A percentile compares a stretch with the other conserved stretches of the same genome.
These are phyloP conservation scores for Pachycephus smyrnensis DNA, from an alignment of 2,888 invertebrate genomes.

Conservation along the genomic window DNA sequence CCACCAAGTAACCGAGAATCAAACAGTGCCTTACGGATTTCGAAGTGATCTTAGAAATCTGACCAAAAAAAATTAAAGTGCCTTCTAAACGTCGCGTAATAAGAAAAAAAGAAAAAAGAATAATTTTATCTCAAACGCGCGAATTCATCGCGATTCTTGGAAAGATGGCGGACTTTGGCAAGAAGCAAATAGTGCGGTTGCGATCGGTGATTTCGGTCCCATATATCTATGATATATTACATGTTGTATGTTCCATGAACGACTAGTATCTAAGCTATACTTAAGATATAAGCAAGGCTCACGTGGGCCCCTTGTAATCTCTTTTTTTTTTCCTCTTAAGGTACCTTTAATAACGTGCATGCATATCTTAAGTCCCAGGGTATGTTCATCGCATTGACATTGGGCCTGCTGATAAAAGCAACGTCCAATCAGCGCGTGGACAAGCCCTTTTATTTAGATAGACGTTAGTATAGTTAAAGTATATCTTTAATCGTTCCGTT, in stretches of 20 bases:
- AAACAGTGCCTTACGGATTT: not conserved
- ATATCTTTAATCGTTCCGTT: not conserved
- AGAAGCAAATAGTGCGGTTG: conserved; percentile 37
- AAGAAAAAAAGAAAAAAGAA: conserved; percentile 26
- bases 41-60: not conserved
- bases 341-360: not conserved
- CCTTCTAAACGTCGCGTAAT: conserved; percentile 11
- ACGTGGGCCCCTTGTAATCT: conserved; percentile 50
- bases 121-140: conserved; percentile 14
- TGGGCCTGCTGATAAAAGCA: not conserved
- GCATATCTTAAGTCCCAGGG: not conserved
- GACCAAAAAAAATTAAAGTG: not conserved
- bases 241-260: conserved; percentile 96
- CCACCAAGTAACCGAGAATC: not conserved
- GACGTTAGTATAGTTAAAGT: not conserved
- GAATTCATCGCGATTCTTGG: not conserved
- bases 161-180: not conserved
- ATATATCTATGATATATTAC: conserved; percentile 99
- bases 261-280: conserved; percentile 40
- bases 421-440: not conserved
- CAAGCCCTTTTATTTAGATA: not conserved
- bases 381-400: too few species aligned
- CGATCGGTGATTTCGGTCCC: conserved; percentile 86
- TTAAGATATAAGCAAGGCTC: conserved; percentile 41
- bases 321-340: not conserved